Base-by-base conservation (phyloP, 2,888 invertebrate genomes). In the Lomographa bimaculata region DNA sequence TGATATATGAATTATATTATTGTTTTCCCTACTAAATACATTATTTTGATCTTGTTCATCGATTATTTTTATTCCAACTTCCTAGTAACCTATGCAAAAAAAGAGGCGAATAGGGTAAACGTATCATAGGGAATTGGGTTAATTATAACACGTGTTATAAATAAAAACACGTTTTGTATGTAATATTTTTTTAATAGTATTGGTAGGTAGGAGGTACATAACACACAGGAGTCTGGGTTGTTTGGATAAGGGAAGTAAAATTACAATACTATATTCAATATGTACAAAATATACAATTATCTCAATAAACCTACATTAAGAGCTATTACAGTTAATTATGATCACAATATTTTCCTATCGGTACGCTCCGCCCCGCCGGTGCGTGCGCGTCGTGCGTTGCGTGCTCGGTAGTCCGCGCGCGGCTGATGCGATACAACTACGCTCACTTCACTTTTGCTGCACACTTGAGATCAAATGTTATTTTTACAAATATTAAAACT, bases 151-250 rank as follows among this genome's bases (percentile, higher is more conserved):
- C 17, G 28, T 40, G 37, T 57, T 60, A 64, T 60, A 50, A 63
- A 58, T 52, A 65, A 75, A 71, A 68, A 65, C 61, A 57, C 52
- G 34, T 61, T 66, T 23, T 28, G 16, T 81, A 81, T 85, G 86
- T 89, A 89, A 87, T 89, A 86, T 87, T 89, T 87, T 86, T 90
- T 89, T 89, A 90, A 90, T 90, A 89, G 89, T 90, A 90, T 89
- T 90, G 89, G 89, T 90, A 89, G 89, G 89, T 89, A 90, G 85
- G 89, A 89, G 87, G 89, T 89, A 89, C 87, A 89, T 90, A 89
- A 89, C 90, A 90, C 89, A 83, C 90, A 87, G 85, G 85, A 84
- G 77, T 84, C 84, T 87, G 87, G 89, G 84, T 79, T 74, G 83
- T 82, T 85, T 81, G 89, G 85, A 85, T 86, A 83, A 80, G 79